Evolutionary conservation across 2,888 invertebrate species (phyloP), one percentile per base, ranked within the genome.

Genomic region (Azorinus chamasolen): DNA sequence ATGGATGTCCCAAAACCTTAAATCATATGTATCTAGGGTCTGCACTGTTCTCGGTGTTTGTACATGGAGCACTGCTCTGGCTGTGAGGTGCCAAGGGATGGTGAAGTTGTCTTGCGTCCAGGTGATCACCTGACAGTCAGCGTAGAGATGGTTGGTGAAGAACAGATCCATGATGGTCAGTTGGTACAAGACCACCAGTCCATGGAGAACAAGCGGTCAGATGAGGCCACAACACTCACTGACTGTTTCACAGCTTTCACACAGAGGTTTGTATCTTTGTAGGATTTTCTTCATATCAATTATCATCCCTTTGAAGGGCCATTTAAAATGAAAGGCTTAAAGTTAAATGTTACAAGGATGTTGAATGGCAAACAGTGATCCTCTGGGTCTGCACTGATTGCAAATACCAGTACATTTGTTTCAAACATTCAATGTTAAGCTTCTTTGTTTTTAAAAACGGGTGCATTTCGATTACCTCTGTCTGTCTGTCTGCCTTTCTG

Each of bases 211-310:
- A 92, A 93, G 76, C 92, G 94, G 63, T 93, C 93, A n/a, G 93
- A 93, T 74, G 93, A 94, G 82, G 94, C 94, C 0, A 92, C 95
- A 39, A 94, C 94, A n/a, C 93, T 95, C 16, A 94, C 95, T 83
- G 95, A 95, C 87, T 95, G 95, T 89, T 93, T 95, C 68, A 93
- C 94, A 84, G 95, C 95, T 76, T 95, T 95, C 91, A 95, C 95
- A 88, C 94, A 93, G 83, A 92, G 93, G 93, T 93, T 81, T 37
- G 46, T 8, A n/a, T 32, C 10, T 4, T 32, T n/a, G n/a, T n/a
- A n/a, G n/a, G n/a, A n/a, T n/a, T n/a, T n/a, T n/a, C n/a, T n/a
- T n/a, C n/a, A n/a, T n/a, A n/a, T n/a, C n/a, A n/a, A n/a, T n/a
- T n/a, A n/a, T n/a, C n/a, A n/a, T n/a, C n/a, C n/a, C n/a, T n/a